Percentiles rank a stretch among this genome's conserved stretches.
phyloP scores from a whole-genome alignment of 2,113 vertebrate genomes.

The Channa maculata region DNA sequence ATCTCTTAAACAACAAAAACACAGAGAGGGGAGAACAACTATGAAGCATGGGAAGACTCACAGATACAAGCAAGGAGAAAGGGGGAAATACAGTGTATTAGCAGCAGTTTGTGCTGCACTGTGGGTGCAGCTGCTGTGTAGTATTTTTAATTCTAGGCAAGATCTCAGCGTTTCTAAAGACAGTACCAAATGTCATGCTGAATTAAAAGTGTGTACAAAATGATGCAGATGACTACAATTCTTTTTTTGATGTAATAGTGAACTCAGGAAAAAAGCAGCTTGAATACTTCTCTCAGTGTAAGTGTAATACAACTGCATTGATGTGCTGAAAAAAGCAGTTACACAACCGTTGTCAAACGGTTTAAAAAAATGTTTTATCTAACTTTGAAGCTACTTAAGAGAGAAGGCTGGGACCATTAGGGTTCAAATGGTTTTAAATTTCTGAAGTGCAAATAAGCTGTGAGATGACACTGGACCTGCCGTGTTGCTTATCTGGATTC shows the following conservation, averaged over 20 bases:
- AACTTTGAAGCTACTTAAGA: conserved; percentile 41
- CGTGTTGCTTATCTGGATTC: conserved; percentile 37
- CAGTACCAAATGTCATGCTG: conserved; percentile 14
- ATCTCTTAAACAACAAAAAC: background rate
- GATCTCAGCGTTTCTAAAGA: conserved; percentile 14
- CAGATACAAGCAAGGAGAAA: conserved; percentile 5
- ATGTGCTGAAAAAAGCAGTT: conserved; percentile 5
- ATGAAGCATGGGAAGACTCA: background rate
- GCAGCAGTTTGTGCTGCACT: conserved; percentile 4
- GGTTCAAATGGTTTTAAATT: conserved; percentile 56
- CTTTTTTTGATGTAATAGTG: conserved; percentile 25
- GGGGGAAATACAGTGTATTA: background rate
- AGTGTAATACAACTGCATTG: conserved; percentile 2
- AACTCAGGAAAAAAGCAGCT: background rate
- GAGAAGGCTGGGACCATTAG: conserved; percentile 22
- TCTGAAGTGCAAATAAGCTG: conserved; percentile 42
- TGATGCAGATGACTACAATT: conserved; percentile 17
- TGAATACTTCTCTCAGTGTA: conserved; percentile 9
- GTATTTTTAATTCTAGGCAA: conserved; percentile 35
- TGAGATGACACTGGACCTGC: conserved; percentile 29
- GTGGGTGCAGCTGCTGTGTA: background rate
- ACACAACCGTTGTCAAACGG: conserved; percentile 20
- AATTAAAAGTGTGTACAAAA: conserved; percentile 19
- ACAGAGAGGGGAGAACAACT: background rate
- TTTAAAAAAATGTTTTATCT: conserved; percentile 16